phyloP scores from a whole-genome alignment of 2,888 invertebrate genomes.

The Leptinotarsa haldemani region DNA sequence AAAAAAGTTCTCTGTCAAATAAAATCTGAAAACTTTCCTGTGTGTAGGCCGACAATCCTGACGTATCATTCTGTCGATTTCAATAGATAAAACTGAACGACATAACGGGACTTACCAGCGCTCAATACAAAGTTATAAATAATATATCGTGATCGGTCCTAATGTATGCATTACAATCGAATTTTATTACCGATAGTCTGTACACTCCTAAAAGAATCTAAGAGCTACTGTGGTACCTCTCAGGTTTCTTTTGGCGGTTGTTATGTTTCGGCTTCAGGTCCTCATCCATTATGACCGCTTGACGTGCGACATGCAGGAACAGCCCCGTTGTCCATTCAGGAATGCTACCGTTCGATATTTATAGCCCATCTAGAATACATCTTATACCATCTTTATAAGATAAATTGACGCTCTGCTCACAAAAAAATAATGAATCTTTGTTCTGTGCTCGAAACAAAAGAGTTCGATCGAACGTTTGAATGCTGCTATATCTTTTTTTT shows the following conservation, averaged over 20 bases:
- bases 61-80: neutral
- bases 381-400: conserved; percentile 59
- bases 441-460: conserved; percentile 45
- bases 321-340: conserved; percentile 62
- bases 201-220: conserved; percentile 22
- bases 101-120: neutral
- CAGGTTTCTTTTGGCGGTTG: conserved; percentile 42
- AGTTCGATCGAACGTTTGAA: conserved; percentile 39
- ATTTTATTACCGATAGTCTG: conserved; percentile 14
- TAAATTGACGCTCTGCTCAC: conserved; percentile 54
- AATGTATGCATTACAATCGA: conserved; percentile 12
- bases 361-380: conserved; percentile 61
- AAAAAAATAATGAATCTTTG: conserved; percentile 51
- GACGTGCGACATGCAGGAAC: conserved; percentile 62
- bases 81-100: neutral
- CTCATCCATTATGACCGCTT: conserved; percentile 61
- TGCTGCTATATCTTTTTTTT: conserved; percentile 35
- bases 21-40: too few relatives aligned
- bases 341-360: conserved; percentile 63
- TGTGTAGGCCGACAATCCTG: too few relatives aligned
- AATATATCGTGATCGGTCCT: conserved; percentile 12
- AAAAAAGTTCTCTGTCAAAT: too few relatives aligned
- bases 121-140: conserved; percentile 5
- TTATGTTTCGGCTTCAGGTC: conserved; percentile 49
- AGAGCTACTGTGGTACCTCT: conserved; percentile 38